Evolutionary conservation across 2,888 invertebrate species (phyloP).

Genomic region (Spicauda simplicius): DNA sequence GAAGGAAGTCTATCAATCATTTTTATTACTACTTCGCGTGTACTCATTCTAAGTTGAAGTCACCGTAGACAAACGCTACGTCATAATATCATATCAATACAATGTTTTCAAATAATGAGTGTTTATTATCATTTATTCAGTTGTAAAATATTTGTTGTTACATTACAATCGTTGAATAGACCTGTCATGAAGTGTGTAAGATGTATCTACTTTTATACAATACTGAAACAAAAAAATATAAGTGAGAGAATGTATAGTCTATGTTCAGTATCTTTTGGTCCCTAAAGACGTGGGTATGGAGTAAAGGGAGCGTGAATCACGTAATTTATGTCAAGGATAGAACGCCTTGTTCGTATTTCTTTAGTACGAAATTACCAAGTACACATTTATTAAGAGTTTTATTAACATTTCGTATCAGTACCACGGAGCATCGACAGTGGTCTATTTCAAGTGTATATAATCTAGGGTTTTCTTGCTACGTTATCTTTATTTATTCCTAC

Average conservation of each 20-base stretch:
- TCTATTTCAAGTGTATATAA: too few species aligned
- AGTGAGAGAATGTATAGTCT: not conserved
- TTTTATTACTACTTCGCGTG: not conserved
- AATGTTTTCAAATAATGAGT: not conserved
- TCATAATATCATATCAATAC: not conserved
- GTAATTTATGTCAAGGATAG: not conserved
- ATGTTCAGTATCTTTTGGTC: not conserved
- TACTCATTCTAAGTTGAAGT: not conserved
- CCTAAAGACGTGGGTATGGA: not conserved
- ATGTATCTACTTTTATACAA: not conserved
- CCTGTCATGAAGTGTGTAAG: not conserved
- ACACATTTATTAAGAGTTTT: too few species aligned
- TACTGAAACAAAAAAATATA: not conserved
- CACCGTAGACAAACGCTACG: not conserved
- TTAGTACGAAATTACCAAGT: not conserved
- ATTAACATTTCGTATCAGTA: too few species aligned
- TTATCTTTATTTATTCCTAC: too few species aligned
- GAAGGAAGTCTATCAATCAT: too few species aligned
- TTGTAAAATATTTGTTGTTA: conserved; percentile 9
- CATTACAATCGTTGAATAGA: not conserved
- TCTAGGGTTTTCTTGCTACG: too few species aligned
- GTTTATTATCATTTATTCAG: conserved; percentile 8
- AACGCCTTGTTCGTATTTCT: not conserved
- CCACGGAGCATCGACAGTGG: too few species aligned
- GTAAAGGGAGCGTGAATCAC: conserved; percentile 2